Base-by-base conservation (phyloP, 2,888 invertebrate species). In the Polyommatus icarus region DNA sequence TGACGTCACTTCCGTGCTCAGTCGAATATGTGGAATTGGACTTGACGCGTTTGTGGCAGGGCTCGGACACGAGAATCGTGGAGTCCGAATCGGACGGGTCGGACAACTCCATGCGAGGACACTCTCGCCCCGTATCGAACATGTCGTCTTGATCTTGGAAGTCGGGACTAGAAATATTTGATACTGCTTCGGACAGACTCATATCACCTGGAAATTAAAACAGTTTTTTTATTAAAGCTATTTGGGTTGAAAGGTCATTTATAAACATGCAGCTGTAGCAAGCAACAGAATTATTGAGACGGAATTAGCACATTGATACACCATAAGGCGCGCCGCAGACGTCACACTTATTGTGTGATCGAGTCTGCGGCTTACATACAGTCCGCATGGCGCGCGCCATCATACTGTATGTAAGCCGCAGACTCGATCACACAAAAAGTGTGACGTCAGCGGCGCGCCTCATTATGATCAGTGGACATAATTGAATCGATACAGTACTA, bases 31-130 rank as follows among this genome's bases (percentile, higher is more conserved):
- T 87, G 1, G 93, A 89, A 83, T 90, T 92, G 1, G 93, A 91
- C 82, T 94, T 94, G 79, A 90, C 92, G 10, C 93, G 90, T 78
- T 93, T 95, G 87, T 96, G 96, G 78, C 95, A 95, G 75, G 97
- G 97, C 87, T 97, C 97, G 78, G 97, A 97, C 79, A 97, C 97
- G 77, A 98, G 94, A 83, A 98, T 96, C 76, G 98, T 98, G 81
- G 97, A 98, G 90, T 98, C 98, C 84, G 97, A 97, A 93, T 98
- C 98, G 89, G 97, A 97, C 76, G 97, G 97, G 93, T 98, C 98
- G 87, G 97, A 97, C 84, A 98, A 95, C 87, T 97, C 97, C 97
- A 98, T 97, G 76, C 95, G 91, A 83, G 97, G 96, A 87, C 97
- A 96, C 90, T 97, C 97, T 83, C 97, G 95, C 78, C 96, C 96